phyloP scores from a whole-genome alignment of 1,140 invertebrate genomes.

The Aleiodes sp. region DNA sequence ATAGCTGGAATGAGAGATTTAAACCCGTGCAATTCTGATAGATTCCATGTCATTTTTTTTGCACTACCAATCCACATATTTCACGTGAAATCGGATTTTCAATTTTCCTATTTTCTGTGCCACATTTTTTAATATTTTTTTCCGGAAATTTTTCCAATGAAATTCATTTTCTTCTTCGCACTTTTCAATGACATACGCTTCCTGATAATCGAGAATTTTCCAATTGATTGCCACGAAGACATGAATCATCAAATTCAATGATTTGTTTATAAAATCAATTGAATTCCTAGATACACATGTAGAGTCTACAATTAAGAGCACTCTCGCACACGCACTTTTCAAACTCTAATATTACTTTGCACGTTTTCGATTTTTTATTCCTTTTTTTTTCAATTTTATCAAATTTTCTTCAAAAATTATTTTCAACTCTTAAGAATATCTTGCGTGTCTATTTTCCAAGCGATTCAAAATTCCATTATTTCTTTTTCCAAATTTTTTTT shows the following conservation, averaged over 20 bases:
- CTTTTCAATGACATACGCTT: neutral
- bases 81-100: neutral
- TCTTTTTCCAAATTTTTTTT: neutral
- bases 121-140: no score
- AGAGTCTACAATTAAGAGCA: conserved; percentile 3
- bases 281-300: neutral
- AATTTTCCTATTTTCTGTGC: neutral
- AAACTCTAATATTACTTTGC: neutral
- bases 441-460: neutral
- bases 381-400: neutral
- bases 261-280: neutral
- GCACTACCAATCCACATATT: no score
- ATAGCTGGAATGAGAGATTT: no score
- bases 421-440: neutral
- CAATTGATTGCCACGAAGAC: neutral
- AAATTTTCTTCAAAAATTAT: conserved; percentile 10
- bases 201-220: neutral
- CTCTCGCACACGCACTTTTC: neutral
- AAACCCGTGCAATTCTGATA: no score
- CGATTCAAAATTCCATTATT: neutral
- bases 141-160: no score
- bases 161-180: neutral
- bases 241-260: neutral
- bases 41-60: no score
- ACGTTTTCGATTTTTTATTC: neutral